Evolutionary conservation across 2,113 vertebrate species (phyloP), one percentile per base, ranked within the genome.

Genomic region (Paradisaea rubra): DNA sequence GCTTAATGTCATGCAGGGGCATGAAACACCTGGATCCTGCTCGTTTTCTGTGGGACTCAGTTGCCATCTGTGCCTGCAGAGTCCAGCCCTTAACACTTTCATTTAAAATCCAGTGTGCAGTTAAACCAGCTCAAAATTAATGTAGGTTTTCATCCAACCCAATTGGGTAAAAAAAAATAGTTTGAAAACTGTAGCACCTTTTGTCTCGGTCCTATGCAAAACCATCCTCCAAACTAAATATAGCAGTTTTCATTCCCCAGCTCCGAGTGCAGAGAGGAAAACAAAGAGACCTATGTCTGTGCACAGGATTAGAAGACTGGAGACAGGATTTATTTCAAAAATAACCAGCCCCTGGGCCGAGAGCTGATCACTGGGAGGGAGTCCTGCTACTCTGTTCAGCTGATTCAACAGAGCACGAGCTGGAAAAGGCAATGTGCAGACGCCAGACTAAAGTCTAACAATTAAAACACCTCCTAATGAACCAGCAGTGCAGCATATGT

Each of bases 401-500:
- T 74, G 42, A 14, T 70, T 78, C 64, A 83, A 16, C 22, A 50
- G 68, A 90, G 42, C 64, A 21, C 8, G 59, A 85, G 68, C 85
- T 95, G 79, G 28, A 86, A 95, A 83, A 86, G 64, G 66, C 88
- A 73, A 66, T 2, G n/a, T 53, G 54, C 52, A 78, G 89, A 85
- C 25, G 54, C 65, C 52, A 79, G 68, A 49, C 41, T 82, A 7
- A 64, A 6, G 6, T 49, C 33, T 87, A 49, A 81, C 74, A 88
- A 91, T 81, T 89, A 88, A 95, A 93, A 69, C 79, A 78, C 37
- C 45, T 94, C 82, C 72, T 87, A 71, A 66, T 88, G 86, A 96
- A 83, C 74, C 86, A 95, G 91, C 57, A 95, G 69, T 65, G 59
- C 79, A 73, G 49, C 81, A 91, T 95, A 91, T 70, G 90, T 24